A percentile compares a stretch with the other conserved stretches of the same genome.
Evolutionary conservation across 2,113 vertebrate genomes (phyloP).

Genomic region (Microcebus murinus): DNA sequence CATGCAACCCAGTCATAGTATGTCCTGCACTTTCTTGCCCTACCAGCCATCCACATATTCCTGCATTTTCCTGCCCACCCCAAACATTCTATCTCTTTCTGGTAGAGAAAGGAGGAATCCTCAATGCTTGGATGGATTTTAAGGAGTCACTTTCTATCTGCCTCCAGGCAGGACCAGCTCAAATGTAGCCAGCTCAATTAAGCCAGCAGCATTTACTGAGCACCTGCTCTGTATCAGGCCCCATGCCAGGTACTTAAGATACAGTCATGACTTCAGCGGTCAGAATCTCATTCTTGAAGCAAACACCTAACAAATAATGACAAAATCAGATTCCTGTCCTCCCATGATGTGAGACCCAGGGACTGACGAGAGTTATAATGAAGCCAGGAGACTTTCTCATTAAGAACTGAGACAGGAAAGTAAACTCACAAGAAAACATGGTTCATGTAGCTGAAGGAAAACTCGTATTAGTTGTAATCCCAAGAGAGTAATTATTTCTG

Average conservation of each 20-base stretch:
- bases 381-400: conserved; percentile 13
- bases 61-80: neutral
- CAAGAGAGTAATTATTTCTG: neutral
- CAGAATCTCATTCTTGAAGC: neutral
- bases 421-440: neutral
- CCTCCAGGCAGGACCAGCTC: neutral
- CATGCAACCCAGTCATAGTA: neutral
- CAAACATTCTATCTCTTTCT: neutral
- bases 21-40: neutral
- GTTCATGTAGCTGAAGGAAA: neutral
- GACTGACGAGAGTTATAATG: neutral
- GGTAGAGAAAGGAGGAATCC: neutral
- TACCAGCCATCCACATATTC: neutral
- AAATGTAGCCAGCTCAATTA: conserved; percentile 11
- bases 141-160: conserved; percentile 28
- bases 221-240: neutral
- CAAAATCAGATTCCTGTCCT: neutral
- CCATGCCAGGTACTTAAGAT: neutral
- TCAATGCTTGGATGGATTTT: neutral
- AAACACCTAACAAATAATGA: neutral
- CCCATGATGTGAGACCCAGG: neutral
- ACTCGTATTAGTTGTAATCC: neutral
- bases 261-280: neutral
- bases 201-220: neutral
- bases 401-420: neutral